These are phyloP conservation scores for Chamaetylas fuelleborni DNA, from an alignment of 2,113 vertebrate genomes.

Conservation along the genomic window DNA sequence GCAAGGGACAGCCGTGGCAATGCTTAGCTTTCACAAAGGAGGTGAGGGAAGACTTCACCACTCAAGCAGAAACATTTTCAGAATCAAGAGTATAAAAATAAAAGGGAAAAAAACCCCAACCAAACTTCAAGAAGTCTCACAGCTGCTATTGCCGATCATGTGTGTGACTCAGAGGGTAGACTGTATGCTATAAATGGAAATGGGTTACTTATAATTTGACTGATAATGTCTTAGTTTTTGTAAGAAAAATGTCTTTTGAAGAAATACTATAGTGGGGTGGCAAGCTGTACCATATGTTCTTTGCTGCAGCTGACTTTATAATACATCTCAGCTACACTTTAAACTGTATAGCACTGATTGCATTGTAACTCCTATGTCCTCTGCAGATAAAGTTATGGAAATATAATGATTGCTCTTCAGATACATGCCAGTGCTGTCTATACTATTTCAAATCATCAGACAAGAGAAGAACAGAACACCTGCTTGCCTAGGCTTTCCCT, in stretches of 20 bases:
- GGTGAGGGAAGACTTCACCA: not conserved
- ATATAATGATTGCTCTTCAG: conserved; percentile 12
- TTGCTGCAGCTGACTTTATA: conserved; percentile 63
- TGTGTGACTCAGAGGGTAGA: conserved; percentile 58
- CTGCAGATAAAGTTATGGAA: conserved; percentile 48
- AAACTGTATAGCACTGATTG: conserved; percentile 55
- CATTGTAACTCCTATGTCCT: conserved; percentile 54
- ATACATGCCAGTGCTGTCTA: not conserved
- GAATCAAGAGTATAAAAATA: conserved; percentile 6
- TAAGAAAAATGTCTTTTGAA: conserved; percentile 66
- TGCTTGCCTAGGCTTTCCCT: not conserved
- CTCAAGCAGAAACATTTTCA: conserved; percentile 4
- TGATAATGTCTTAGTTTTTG: conserved; percentile 64
- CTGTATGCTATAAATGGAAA: conserved; percentile 68
- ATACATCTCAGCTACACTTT: conserved; percentile 34
- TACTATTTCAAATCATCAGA: not conserved
- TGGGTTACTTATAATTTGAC: conserved; percentile 64
- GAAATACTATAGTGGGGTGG: conserved; percentile 38
- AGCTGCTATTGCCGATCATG: conserved; percentile 45
- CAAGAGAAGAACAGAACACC: not conserved
- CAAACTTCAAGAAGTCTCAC: conserved; percentile 33
- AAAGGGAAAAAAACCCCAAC: not conserved
- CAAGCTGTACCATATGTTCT: conserved; percentile 60
- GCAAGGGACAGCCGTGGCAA: rapidly evolving
- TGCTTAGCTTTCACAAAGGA: not conserved